phyloP scores from a whole-genome alignment of 2,113 vertebrate genomes.

The Cacatua alba region DNA sequence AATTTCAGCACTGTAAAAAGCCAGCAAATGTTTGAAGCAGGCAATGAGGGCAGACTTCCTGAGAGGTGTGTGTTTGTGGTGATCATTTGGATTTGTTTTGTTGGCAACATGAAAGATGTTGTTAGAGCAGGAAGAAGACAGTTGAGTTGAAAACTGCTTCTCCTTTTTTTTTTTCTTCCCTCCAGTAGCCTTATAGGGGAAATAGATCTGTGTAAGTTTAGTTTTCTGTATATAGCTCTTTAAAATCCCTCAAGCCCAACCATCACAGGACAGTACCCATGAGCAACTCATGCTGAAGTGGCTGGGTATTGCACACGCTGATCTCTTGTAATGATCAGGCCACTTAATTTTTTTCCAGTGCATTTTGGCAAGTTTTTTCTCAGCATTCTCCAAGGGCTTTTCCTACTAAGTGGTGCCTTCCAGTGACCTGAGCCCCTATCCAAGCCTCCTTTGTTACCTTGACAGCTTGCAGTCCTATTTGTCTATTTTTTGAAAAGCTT shows the following conservation, averaged over 20 bases:
- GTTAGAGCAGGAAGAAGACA: not conserved
- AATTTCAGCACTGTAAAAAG: slow-evolving; percentile 16
- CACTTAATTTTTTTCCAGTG: not conserved
- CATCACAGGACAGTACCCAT: not conserved
- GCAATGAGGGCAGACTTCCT: slow-evolving; percentile 2
- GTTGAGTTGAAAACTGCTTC: not conserved
- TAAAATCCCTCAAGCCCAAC: not conserved
- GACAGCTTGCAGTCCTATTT: not conserved
- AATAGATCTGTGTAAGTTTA: not conserved
- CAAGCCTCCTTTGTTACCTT: not conserved
- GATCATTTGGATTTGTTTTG: not conserved
- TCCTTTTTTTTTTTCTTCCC: not conserved
- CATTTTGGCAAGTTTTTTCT: not conserved
- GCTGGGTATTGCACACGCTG: not conserved
- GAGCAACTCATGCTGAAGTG: not conserved
- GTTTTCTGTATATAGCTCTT: not conserved
- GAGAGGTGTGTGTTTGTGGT: slow-evolving; percentile 3
- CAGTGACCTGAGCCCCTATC: not conserved
- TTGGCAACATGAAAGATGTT: not conserved
- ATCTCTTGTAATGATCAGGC: not conserved
- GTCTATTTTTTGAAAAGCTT: not conserved
- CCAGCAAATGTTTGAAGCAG: not conserved
- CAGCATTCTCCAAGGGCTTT: not conserved
- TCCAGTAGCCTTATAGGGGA: not conserved
- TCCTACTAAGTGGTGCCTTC: not conserved